Evolutionary conservation across 2,888 invertebrate species (phyloP).

Genomic region (Dicyrtoma fusca): DNA sequence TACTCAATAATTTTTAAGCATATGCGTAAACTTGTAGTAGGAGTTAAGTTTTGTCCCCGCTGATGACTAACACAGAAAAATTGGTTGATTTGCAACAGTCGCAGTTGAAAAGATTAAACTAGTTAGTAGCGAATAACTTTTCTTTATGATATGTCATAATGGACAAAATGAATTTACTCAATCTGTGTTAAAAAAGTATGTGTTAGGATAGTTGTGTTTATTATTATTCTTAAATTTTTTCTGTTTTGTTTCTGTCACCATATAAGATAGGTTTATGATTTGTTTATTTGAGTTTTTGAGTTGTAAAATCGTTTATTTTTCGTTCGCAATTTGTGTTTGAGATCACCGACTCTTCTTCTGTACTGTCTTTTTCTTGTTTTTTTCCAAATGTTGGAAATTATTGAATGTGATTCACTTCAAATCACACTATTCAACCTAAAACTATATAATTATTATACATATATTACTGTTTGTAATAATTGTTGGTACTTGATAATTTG

Average conservation of each 20-base stretch:
- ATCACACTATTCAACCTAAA: background rate
- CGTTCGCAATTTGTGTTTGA: slow-evolving; percentile 18
- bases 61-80: background rate
- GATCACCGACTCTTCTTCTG: slow-evolving; percentile 23
- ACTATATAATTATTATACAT: background rate
- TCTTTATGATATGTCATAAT: background rate
- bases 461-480: background rate
- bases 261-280: background rate
- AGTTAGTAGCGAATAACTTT: background rate
- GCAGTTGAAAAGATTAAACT: background rate
- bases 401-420: background rate
- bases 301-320: slow-evolving; percentile 13
- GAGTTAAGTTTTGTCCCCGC: slow-evolving; percentile 9
- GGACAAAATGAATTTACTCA: slow-evolving; percentile 23
- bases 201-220: slow-evolving; percentile 3
- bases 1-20: slow-evolving; percentile 27
- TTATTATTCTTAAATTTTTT: slow-evolving; percentile 11
- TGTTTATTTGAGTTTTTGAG: background rate
- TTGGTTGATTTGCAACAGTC: background rate
- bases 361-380: slow-evolving; percentile 13
- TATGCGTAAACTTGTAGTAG: slow-evolving; percentile 1
- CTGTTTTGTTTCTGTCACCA: slow-evolving; percentile 1
- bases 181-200: slow-evolving; percentile 22
- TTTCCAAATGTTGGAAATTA: background rate
- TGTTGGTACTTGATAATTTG: background rate